Percentiles rank a stretch among this genome's conserved stretches.
phyloP scores from a whole-genome alignment of 2,888 invertebrate genomes.

The Graphium colonna region DNA sequence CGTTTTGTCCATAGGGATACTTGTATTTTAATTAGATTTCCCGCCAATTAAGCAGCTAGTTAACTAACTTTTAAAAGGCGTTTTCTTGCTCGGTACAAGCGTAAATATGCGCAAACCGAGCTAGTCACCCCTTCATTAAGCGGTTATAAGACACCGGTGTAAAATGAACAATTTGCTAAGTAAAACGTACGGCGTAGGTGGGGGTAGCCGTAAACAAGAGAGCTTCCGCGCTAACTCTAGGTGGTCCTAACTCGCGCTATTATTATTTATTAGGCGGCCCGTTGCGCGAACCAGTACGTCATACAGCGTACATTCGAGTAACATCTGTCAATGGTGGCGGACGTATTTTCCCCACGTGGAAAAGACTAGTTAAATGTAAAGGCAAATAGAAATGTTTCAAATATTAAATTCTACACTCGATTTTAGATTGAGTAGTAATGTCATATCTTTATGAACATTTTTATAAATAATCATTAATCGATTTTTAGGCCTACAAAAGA shows the following conservation, averaged over 20 bases:
- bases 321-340: conserved; percentile 31
- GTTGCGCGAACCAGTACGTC: conserved; percentile 31
- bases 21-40: too few relatives aligned
- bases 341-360: background rate
- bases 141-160: conserved; percentile 73
- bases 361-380: too few relatives aligned
- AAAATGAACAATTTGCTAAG: conserved; percentile 75
- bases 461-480: too few relatives aligned
- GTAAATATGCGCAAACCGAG: conserved; percentile 31
- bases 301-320: conserved; percentile 26
- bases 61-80: background rate
- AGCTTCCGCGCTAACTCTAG: conserved; percentile 74
- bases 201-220: conserved; percentile 68
- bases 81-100: conserved; percentile 17
- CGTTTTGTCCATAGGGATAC: too few relatives aligned
- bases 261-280: conserved; percentile 72
- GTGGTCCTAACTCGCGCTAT: conserved; percentile 73
- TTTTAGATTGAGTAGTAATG: too few relatives aligned
- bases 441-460: too few relatives aligned
- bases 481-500: too few relatives aligned
- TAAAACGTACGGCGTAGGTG: conserved; percentile 76
- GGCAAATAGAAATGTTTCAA: too few relatives aligned
- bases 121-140: conserved; percentile 62
- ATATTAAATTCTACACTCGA: too few relatives aligned
- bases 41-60: background rate